Conservation (phyloP, 2,888 invertebrate species). For the Cryptosula pallasiana region DNA sequence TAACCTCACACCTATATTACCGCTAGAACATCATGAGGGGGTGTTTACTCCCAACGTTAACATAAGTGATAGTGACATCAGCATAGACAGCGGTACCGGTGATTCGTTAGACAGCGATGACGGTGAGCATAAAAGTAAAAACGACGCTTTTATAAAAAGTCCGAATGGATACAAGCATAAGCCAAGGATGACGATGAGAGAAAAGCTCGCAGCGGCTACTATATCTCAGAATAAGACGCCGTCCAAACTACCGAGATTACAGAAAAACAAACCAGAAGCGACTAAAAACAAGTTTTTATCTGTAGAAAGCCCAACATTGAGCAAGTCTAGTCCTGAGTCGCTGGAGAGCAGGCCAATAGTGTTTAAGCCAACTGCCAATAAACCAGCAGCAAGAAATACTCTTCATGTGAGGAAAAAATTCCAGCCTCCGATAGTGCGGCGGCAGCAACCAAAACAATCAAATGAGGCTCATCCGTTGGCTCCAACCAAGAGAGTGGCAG, state of each 20-base stretch:
- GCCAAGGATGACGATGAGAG: slow-evolving; percentile 4
- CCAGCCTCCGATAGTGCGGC: not conserved
- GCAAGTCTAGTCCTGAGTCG: slow-evolving; percentile 19
- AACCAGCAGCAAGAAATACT: not conserved
- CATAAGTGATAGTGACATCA: slow-evolving; percentile 20
- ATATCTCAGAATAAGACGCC: not conserved
- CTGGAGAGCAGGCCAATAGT: slow-evolving; percentile 20
- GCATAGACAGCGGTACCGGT: slow-evolving; percentile 17
- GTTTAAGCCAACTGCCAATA: not conserved
- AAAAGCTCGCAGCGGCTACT: not conserved
- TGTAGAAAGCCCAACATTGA: not conserved
- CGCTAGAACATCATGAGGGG: slow-evolving; percentile 10
- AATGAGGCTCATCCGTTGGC: slow-evolving; percentile 1
- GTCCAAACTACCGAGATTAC: slow-evolving; percentile 10
- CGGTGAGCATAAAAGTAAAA: not conserved
- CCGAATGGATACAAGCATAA: slow-evolving; percentile 1
- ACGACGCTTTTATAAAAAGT: not conserved
- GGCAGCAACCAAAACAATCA: not conserved
- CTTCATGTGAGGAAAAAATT: not conserved
- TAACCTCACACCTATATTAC: slow-evolving; percentile 6
- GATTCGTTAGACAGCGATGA: slow-evolving; percentile 6
- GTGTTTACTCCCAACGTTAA: not conserved
- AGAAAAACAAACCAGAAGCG: not conserved
- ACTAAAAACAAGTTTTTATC: not conserved
- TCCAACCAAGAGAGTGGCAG: not conserved